Conservation (phyloP, 2,797 vertebrate genomes). For the Cirrhinus molitorella region DNA sequence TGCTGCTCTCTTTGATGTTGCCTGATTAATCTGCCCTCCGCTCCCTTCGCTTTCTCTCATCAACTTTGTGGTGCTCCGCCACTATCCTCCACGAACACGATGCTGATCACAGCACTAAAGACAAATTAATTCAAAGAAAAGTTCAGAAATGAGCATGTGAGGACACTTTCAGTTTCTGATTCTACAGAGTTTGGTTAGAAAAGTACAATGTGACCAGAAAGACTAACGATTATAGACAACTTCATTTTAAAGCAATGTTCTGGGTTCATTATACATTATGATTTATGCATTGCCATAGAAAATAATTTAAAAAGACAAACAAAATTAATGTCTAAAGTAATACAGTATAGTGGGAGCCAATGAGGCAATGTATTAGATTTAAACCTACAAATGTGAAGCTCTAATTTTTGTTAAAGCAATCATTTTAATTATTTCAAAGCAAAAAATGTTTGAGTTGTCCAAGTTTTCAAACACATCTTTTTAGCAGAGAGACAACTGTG, state of each 20-base stretch:
- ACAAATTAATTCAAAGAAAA: not conserved
- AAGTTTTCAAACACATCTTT: not conserved
- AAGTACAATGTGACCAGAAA: not conserved
- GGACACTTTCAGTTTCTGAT: not conserved
- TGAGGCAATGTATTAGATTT: not conserved
- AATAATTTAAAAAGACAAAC: not conserved
- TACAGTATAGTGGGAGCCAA: not conserved
- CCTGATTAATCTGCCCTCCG: slow-evolving; percentile 79
- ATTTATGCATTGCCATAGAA: not conserved
- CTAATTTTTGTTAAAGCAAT: not conserved
- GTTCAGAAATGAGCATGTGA: not conserved
- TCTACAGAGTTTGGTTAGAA: not conserved
- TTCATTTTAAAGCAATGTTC: not conserved
- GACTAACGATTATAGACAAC: not conserved
- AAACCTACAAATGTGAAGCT: not conserved
- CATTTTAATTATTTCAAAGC: not conserved
- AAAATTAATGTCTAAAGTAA: not conserved
- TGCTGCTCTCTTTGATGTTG: slow-evolving; percentile 74
- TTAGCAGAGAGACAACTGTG: not conserved
- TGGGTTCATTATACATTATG: not conserved
- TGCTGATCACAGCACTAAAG: slow-evolving; percentile 39
- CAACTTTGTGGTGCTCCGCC: slow-evolving; percentile 41
- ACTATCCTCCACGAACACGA: slow-evolving; percentile 35
- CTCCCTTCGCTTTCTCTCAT: slow-evolving; percentile 57
- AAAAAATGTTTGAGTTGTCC: not conserved